Evolutionary conservation across 2,113 vertebrate species (phyloP).

Genomic region (Cepphus grylle): DNA sequence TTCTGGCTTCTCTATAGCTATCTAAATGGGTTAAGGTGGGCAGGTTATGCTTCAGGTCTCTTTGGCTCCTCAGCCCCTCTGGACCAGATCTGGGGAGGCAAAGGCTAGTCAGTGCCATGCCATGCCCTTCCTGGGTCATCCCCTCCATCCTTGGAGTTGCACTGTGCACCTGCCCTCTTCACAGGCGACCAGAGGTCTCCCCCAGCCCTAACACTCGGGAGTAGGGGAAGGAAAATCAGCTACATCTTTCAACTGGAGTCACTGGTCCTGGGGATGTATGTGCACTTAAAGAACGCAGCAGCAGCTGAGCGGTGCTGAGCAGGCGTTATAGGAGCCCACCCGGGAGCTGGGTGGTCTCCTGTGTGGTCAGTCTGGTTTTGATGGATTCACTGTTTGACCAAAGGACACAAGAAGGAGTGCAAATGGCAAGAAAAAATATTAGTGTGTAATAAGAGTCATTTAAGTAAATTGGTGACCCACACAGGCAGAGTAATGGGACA

Average conservation of each 20-base stretch:
- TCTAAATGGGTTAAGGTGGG: neutral
- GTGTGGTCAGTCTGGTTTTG: neutral
- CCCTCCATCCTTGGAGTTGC: neutral
- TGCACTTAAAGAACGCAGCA: neutral
- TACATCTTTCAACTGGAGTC: neutral
- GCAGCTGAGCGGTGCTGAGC: neutral
- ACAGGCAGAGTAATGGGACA: neutral
- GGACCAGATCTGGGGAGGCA: neutral
- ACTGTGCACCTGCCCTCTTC: neutral
- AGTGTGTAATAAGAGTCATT: neutral
- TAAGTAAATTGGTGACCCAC: neutral
- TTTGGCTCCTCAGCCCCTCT: neutral
- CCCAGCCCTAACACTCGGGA: rapidly evolving
- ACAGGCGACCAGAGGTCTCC: neutral
- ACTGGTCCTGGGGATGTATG: neutral
- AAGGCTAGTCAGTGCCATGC: neutral
- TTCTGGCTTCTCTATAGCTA: neutral
- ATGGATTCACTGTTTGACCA: neutral
- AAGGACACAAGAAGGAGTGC: neutral
- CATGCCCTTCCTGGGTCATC: neutral
- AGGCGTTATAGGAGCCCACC: neutral
- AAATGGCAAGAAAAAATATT: neutral
- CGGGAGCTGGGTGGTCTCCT: neutral
- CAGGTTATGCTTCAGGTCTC: neutral
- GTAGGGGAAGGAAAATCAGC: neutral